Evolutionary conservation across 2,888 invertebrate species (phyloP), one percentile per base, ranked within the genome.

Genomic region (Euclidia mi): DNA sequence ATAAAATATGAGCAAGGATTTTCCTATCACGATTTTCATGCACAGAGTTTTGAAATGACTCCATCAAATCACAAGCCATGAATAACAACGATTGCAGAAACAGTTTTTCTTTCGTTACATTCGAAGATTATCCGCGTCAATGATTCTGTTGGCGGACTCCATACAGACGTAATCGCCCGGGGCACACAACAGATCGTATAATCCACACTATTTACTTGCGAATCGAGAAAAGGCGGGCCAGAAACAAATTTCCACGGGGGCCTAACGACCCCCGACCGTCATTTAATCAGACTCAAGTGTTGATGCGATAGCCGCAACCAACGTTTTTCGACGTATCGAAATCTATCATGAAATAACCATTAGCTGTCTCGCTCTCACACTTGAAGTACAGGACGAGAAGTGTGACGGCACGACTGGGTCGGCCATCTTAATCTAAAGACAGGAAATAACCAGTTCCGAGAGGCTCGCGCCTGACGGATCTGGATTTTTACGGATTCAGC

Each of bases 261-360:
- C 86, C 78, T 86, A 89, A 90, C 90, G 85, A 85, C 76, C 71
- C 51, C 74, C 79, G 81, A 81, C 85, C 85, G 88, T 76, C 87
- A 86, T 91, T 90, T 90, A 91, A 91, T 91, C 90, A 90, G 88
- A 75, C 84, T 82, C 85, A 79, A 88, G 89, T 84, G 89, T 84
- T 86, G 90, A 90, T 88, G 84, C 79, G 83, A 83, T 82, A 66
- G 79, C 85, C 78, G 56, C 82, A 75, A 62, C 73, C 76, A 64
- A 73, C 75, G 73, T 76, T 78, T 74, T 75, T 78, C 80, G 61
- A 63, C 75, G 64, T 80, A 78, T 79, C 79, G 67, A 76, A 87
- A 88, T 87, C 87, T 87, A 87, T 86, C 84, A 84, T 70, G 82
- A 59, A 63, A 66, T 71, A 76, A 70, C 74, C 59, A 63, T 64